These are phyloP conservation scores for Noctua janthina DNA, from an alignment of 2,888 invertebrate genomes.

Conservation along the genomic window DNA sequence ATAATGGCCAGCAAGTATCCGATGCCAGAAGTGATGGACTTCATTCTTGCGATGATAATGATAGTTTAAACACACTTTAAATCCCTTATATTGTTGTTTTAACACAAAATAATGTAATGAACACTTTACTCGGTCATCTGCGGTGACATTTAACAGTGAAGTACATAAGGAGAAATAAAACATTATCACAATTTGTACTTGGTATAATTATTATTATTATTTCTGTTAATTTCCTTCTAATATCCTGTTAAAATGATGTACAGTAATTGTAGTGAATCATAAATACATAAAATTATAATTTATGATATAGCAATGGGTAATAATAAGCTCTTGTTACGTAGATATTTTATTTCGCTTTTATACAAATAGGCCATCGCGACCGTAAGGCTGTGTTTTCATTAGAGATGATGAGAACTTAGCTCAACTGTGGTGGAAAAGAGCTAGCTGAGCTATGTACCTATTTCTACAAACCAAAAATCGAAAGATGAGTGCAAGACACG, in stretches of 20 bases:
- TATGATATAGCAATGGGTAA: neutral
- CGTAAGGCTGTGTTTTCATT: neutral
- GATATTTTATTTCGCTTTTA: neutral
- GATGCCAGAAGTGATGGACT: neutral
- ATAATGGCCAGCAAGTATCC: neutral
- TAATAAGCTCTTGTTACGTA: neutral
- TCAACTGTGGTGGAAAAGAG: neutral
- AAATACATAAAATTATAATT: neutral
- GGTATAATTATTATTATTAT: neutral
- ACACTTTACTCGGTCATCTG: neutral
- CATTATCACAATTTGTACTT: neutral
- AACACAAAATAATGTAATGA: neutral
- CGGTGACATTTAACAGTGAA: neutral
- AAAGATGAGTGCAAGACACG: neutral
- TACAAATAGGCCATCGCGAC: neutral
- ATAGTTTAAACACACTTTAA: neutral
- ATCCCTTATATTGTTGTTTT: neutral
- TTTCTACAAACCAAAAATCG: neutral
- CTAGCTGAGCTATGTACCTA: neutral
- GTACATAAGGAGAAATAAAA: neutral
- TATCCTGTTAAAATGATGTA: neutral
- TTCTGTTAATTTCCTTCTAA: slow-evolving; percentile 4
- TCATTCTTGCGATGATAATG: neutral
- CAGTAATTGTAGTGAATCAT: neutral
- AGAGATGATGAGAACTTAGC: neutral